Conservation (phyloP, 1,140 invertebrate genomes). For the Hirudo medicinalis region DNA sequence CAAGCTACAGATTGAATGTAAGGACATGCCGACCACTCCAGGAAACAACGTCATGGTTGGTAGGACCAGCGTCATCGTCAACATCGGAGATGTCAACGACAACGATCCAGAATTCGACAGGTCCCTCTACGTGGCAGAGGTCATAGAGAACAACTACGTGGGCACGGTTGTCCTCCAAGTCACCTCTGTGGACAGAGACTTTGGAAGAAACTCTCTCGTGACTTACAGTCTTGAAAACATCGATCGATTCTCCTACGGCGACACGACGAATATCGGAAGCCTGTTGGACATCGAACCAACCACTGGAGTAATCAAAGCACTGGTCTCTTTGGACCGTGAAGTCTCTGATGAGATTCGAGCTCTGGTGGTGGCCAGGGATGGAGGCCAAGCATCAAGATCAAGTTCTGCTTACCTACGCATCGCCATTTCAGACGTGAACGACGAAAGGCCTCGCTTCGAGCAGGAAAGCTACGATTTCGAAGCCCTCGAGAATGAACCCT, state of each 20-base stretch:
- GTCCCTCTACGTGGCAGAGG: conserved; percentile 56
- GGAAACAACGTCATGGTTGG: conserved; percentile 53
- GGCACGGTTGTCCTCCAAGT: conserved; percentile 17
- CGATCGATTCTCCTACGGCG: conserved; percentile 54
- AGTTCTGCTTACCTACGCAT: conserved; percentile 9
- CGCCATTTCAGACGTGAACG: conserved; percentile 21
- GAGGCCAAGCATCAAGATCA: conserved; percentile 10
- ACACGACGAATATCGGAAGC: conserved; percentile 49
- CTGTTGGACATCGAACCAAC: conserved; percentile 68
- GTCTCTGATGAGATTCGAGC: conserved; percentile 20
- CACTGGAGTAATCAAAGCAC: conserved; percentile 74
- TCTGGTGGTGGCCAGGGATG: conserved; percentile 17
- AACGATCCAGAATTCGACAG: conserved; percentile 71
- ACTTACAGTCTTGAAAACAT: conserved; percentile 45
- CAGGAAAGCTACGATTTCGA: conserved; percentile 17
- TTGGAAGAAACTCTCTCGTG: conserved; percentile 38
- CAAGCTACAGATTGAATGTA: conserved; percentile 67
- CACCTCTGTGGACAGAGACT: conserved; percentile 34
- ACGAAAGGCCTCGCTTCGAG: conserved; percentile 18
- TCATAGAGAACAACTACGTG: conserved; percentile 29
- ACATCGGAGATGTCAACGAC: conserved; percentile 81
- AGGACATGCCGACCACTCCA: conserved; percentile 68
- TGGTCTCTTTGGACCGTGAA: conserved; percentile 71
- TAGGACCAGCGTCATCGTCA: conserved; percentile 45
- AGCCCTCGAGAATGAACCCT: conserved; percentile 17